Evolutionary conservation across 1,140 invertebrate genomes (phyloP).

Genomic region (Cheumatopsyche charites): DNA sequence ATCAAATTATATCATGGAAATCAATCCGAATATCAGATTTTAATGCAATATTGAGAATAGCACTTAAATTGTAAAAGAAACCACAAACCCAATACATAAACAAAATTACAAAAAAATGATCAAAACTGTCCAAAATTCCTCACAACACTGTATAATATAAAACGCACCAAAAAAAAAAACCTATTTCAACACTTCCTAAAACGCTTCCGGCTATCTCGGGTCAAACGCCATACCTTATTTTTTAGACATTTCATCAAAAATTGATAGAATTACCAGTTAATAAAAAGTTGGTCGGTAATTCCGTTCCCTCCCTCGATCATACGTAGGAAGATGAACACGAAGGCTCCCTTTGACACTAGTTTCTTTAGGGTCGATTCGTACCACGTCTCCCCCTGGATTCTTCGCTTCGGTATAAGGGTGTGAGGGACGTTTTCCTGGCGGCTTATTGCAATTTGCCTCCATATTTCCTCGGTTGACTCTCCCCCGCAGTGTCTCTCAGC

Average conservation of each 20-base stretch:
- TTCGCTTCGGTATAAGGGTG: slow-evolving; percentile 11
- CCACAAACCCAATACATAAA: no score
- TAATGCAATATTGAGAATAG: no score
- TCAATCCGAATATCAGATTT: no score
- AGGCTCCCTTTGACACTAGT: slow-evolving; percentile 26
- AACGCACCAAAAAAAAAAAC: no score
- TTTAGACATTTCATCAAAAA: no score
- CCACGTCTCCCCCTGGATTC: not conserved
- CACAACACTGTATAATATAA: not conserved
- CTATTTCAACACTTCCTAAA: not conserved
- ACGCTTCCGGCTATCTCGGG: no score
- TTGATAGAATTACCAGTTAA: not conserved
- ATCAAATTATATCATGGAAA: no score
- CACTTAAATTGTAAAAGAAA: not conserved
- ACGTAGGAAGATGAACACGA: not conserved
- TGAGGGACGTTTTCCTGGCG: slow-evolving; percentile 43
- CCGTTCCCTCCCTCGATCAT: slow-evolving; percentile 2
- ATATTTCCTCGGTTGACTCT: slow-evolving; percentile 42
- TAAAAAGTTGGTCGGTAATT: slow-evolving; percentile 15
- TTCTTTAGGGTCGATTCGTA: not conserved
- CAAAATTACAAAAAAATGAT: no score
- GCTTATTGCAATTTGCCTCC: slow-evolving; percentile 49
- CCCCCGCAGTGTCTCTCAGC: not conserved
- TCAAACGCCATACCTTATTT: not conserved
- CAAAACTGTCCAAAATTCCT: no score